Percentiles rank a stretch among this genome's conserved stretches.
These are phyloP conservation scores for Fringilla coelebs DNA, from an alignment of 2,797 vertebrate genomes.

Conservation along the genomic window DNA sequence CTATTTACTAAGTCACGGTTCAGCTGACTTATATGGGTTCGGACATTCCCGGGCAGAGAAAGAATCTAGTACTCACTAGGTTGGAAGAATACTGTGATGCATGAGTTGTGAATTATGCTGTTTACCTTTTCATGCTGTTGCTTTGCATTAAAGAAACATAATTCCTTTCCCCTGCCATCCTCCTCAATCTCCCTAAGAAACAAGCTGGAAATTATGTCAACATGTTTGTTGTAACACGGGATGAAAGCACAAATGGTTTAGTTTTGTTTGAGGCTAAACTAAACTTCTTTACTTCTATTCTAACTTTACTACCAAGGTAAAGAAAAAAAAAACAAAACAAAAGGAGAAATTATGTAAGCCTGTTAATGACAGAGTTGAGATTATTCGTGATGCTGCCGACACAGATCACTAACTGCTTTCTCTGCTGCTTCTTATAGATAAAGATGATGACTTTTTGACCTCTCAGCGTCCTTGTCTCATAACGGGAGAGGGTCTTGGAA, in stretches of 20 bases:
- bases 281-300: neutral
- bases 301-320: neutral
- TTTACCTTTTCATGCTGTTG: neutral
- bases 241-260: neutral
- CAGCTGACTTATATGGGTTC: neutral
- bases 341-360: neutral
- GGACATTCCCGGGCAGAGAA: neutral
- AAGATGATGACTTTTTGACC: neutral
- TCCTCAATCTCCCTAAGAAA: neutral
- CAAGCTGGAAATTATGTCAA: neutral
- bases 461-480: conserved; percentile 71
- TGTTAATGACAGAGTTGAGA: neutral
- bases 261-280: neutral
- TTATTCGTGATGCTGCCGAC: neutral
- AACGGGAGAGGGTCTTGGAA: conserved; percentile 85
- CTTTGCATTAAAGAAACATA: neutral
- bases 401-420: neutral
- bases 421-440: conserved; percentile 44
- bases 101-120: neutral
- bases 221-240: neutral
- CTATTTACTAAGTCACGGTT: neutral
- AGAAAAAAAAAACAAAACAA: neutral
- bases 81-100: neutral
- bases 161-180: neutral
- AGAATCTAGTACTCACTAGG: neutral